phyloP scores from a whole-genome alignment of 2,888 invertebrate species.

The Rhopalosiphum nymphaeae region DNA sequence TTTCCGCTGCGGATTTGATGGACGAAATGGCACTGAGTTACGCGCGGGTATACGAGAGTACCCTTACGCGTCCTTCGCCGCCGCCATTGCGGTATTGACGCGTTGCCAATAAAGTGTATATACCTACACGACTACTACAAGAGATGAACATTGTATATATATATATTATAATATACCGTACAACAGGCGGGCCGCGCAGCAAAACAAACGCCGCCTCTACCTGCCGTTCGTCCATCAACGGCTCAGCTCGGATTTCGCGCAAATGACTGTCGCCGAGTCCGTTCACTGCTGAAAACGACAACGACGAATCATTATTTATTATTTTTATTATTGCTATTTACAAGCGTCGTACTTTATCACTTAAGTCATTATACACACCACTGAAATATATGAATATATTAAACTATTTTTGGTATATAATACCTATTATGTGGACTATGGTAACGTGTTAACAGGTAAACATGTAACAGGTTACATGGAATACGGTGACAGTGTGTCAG shows the following conservation, averaged over 20 bases:
- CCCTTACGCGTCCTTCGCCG: constrained; percentile 62
- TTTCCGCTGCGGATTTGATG: constrained; percentile 49
- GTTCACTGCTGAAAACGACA: neutral
- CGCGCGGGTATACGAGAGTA: constrained; percentile 14
- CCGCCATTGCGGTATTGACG: constrained; percentile 27
- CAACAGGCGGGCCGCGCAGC: neutral
- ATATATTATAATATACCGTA: neutral
- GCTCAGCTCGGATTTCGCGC: constrained; percentile 55
- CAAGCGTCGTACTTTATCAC: neutral
- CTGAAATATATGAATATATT: too few relatives aligned
- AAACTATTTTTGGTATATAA: too few relatives aligned
- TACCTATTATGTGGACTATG: too few relatives aligned
- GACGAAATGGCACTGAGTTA: constrained; percentile 62
- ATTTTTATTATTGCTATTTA: neutral
- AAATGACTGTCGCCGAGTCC: neutral
- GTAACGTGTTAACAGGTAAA: too few relatives aligned
- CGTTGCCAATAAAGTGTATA: constrained; percentile 32
- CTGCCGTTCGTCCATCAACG: neutral
- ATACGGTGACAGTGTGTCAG: too few relatives aligned
- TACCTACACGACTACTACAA: neutral
- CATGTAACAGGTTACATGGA: too few relatives aligned
- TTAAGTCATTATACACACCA: too few relatives aligned
- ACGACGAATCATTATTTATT: neutral
- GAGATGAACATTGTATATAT: neutral
- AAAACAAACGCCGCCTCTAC: constrained; percentile 43